Base-by-base conservation (phyloP, 1,140 invertebrate genomes). In the Cotesia typhae region DNA sequence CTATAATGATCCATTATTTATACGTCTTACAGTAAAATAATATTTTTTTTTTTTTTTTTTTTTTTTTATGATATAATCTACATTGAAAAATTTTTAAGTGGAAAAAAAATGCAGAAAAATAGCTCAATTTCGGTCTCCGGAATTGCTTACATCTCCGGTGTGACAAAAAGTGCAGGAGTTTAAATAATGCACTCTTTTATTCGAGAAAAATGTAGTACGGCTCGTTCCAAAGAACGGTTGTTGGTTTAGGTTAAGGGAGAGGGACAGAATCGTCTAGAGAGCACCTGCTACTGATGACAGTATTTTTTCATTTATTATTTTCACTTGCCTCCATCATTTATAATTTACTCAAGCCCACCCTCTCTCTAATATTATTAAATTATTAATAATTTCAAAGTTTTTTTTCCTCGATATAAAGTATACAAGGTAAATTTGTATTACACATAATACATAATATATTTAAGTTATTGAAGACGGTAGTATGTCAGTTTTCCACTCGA, bases 1-100 rank as follows among this genome's bases (percentile, higher is more conserved):
- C 28, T 28, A 28, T 0, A 67, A 72, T 4, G 89, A 90, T 68
- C 87, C 88, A 1, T 65, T 91, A 0, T 79, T 90, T 51, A 84
- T 28, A 28, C 28, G 28, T 28, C 3, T 28, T 28, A 2, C 28
- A 3, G 3, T 28, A 81, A 14, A 85, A 85, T 12, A 88, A 87
- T 76, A 64, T 91, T 9, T 82, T 87, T 28, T 61, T 61, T 35
- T 0, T 6, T 28, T 61, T 61, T 35, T 0, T 14, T 14, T 14
- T 14, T 28, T 61, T 61, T 35, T 0, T 6, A 7, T 7, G 41
- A 60, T 59, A 72, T 67, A 61, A 20, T 38, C 14, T 14, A n/a
- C 20, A 20, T 74, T 71, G 47, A 59, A 74, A 12, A 7, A n/a
- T 17, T 63, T 14, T 17, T 3, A 20, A 57, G 60, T 74, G 74